These are phyloP conservation scores for Azemiops feae DNA, from an alignment of 2,113 vertebrate genomes.

Conservation along the genomic window DNA sequence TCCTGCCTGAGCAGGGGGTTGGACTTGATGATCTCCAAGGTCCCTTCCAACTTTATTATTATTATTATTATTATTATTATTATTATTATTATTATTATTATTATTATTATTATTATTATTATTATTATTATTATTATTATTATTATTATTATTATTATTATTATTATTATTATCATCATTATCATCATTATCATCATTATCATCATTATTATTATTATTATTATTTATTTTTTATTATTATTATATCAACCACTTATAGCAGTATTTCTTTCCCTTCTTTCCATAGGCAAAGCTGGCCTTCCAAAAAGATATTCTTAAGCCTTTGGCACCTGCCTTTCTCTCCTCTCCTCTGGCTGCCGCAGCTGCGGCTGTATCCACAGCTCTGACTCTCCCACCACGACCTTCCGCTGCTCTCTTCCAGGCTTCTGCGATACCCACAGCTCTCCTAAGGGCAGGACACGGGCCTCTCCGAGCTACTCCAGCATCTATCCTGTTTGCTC, in stretches of 20 bases:
- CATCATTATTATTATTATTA: too few species aligned
- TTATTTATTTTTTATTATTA: too few species aligned
- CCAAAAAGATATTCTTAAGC: slow-evolving; percentile 89
- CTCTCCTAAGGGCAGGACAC: slow-evolving; percentile 85
- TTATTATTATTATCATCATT: too few species aligned
- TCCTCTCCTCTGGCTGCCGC: slow-evolving; percentile 76
- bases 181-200: too few species aligned
- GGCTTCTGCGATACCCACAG: slow-evolving; percentile 74
- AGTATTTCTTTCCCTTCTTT: slow-evolving; percentile 19
- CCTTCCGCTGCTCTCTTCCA: slow-evolving; percentile 83
- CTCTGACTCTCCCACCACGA: slow-evolving; percentile 85
- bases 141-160: too few species aligned
- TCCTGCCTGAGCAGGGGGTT: too few species aligned
- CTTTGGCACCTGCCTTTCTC: slow-evolving; percentile 84
- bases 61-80: too few species aligned
- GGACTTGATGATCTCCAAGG: too few species aligned
- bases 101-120: too few species aligned
- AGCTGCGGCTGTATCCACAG: slow-evolving; percentile 69
- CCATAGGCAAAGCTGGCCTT: slow-evolving; percentile 83
- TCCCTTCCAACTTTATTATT: too few species aligned
- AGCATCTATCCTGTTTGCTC: slow-evolving; percentile 88
- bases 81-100: too few species aligned
- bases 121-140: too few species aligned
- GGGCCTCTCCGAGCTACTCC: slow-evolving; percentile 86
- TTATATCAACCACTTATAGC: rapidly evolving